A percentile compares a stretch with the other conserved stretches of the same genome.
Conservation (phyloP, 2,797 vertebrate genomes). For the Megalops cyprinoides region DNA sequence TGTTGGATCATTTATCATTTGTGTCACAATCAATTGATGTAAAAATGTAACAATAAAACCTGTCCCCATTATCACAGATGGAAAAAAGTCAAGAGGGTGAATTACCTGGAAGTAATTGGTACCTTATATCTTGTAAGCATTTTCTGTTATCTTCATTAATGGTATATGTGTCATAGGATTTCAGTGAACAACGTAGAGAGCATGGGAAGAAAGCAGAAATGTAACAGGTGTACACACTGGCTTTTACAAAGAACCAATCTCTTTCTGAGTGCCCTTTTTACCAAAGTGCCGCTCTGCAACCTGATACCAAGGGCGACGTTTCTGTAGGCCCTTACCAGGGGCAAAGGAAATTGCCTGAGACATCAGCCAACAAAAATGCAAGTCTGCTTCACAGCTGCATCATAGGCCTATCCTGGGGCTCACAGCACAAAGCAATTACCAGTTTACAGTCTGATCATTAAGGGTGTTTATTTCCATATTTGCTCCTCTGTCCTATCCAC, state of each 20-base stretch:
- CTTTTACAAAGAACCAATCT: constrained; percentile 57
- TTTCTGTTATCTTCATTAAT: background rate
- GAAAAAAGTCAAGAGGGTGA: background rate
- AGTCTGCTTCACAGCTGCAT: constrained; percentile 69
- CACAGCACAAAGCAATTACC: constrained; percentile 35
- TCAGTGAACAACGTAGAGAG: background rate
- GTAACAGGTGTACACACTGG: constrained; percentile 70
- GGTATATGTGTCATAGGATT: background rate
- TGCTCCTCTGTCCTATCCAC: constrained; percentile 26
- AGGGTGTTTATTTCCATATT: constrained; percentile 38
- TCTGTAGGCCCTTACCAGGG: constrained; percentile 67
- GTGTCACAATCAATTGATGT: background rate
- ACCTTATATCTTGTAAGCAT: background rate
- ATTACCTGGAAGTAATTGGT: background rate
- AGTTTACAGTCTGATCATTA: constrained; percentile 37
- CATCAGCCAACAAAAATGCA: constrained; percentile 61
- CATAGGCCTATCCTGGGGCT: constrained; percentile 35
- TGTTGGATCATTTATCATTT: background rate
- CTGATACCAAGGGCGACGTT: constrained; percentile 57
- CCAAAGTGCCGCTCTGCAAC: constrained; percentile 53
- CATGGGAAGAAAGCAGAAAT: constrained; percentile 41
- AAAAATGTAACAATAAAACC: background rate
- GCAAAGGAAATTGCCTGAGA: constrained; percentile 71
- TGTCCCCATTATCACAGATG: background rate
- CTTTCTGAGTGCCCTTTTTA: constrained; percentile 54